Conservation (phyloP, 1,140 invertebrate species). For the Apis florea region DNA sequence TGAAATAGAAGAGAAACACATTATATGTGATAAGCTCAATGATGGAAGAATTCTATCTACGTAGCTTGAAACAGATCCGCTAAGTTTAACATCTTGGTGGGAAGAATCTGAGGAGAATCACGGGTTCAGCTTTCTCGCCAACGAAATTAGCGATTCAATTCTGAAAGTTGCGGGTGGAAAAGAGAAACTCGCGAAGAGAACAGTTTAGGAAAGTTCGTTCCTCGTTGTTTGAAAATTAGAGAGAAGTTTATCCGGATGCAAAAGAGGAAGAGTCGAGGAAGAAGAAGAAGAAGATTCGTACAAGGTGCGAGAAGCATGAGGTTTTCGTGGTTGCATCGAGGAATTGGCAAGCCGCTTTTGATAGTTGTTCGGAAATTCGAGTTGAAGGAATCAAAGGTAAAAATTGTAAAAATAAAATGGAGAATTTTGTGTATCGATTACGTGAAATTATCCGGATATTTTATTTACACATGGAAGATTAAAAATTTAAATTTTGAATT, state of each 20-base stretch:
- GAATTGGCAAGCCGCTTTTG: no score
- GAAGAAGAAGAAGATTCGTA: not conserved
- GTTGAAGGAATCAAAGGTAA: not conserved
- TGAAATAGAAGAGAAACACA: no score
- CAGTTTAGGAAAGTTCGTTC: conserved; percentile 13
- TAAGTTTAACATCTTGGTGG: not conserved
- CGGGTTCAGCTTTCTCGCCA: not conserved
- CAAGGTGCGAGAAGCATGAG: not conserved
- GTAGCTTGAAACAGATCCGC: not conserved
- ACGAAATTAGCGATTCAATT: conserved; percentile 23
- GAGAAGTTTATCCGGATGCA: not conserved
- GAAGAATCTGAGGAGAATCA: conserved; percentile 6
- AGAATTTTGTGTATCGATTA: not conserved
- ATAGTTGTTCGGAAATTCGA: not conserved
- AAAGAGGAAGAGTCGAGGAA: not conserved
- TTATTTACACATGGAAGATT: no score
- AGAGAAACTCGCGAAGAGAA: conserved; percentile 17
- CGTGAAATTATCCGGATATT: no score
- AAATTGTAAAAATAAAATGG: not conserved
- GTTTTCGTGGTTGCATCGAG: not conserved
- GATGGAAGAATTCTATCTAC: not conserved
- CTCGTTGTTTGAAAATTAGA: conserved; percentile 20
- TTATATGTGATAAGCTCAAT: no score
- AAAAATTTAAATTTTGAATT: no score
- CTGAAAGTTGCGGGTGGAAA: not conserved